Evolutionary conservation across 2,888 invertebrate genomes (phyloP), one percentile per base, ranked within the genome.

Genomic region (Cryptocephalus moraei): DNA sequence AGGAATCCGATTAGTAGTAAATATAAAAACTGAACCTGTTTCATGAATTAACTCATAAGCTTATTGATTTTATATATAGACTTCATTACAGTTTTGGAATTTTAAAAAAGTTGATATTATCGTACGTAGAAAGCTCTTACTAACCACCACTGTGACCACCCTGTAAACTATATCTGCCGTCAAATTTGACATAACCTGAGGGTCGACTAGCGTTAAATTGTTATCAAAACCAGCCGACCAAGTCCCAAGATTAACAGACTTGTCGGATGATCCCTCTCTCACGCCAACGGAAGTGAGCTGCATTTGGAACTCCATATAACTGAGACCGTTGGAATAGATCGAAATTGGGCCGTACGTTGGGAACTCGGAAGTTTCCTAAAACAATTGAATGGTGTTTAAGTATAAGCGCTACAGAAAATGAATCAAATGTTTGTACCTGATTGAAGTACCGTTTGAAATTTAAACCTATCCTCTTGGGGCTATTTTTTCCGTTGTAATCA

Each of bases 161-260:
- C 90, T 78, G 71, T 92, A 93, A n/a, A 87, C 86, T 32, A 85
- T 81, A 59, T 86, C 82, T 4, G 90, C 88, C 0, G 84, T 84
- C 57, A 86, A 82, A 68, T 84, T 87, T 57, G 75, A 77, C 76
- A 87, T 81, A 44, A 78, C 78, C 55, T 76, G 76, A 40, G 80
- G 78, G 67, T 82, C 80, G 54, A 75, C 76, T 56, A 84, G 77
- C 42, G 78, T 72, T 46, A 91, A 70, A 9, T 80, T 77, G 34
- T 79, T 79, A 49, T 81, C 75, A 31, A 88, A 76, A 14, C 87
- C 86, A 10, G 89, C 84, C 57, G 80, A 78, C 91, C 91, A 91
- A 4, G 78, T 78, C 38, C 88, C 91, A 49, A 90, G 71, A 11
- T 75, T 71, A 50, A 80, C 77, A 39, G 84, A 82, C 54, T 84